phyloP scores from a whole-genome alignment of 2,797 vertebrate species.

The Hapalemur alaotrensis region DNA sequence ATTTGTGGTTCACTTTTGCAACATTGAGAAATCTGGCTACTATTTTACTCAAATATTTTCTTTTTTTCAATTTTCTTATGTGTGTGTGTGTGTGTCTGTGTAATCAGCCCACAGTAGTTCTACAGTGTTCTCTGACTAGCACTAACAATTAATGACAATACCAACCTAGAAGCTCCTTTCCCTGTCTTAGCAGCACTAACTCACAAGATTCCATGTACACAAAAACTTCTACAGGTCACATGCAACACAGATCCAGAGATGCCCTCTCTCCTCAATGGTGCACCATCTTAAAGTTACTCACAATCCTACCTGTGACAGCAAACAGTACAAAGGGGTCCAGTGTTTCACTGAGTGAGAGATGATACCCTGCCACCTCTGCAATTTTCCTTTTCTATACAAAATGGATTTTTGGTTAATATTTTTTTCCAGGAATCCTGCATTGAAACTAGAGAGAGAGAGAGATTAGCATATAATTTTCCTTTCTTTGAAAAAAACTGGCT shows the following conservation, averaged over 20 bases:
- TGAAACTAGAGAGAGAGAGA: neutral
- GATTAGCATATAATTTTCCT: neutral
- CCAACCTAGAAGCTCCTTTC: neutral
- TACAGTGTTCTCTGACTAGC: neutral
- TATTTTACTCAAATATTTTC: neutral
- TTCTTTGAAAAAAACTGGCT: neutral
- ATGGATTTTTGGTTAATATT: neutral
- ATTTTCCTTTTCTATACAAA: neutral
- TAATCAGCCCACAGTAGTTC: neutral
- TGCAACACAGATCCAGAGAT: neutral
- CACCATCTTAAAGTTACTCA: neutral
- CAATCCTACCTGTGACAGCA: neutral
- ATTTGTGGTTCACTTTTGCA: neutral
- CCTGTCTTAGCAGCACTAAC: neutral
- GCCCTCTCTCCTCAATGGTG: neutral
- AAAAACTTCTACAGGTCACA: neutral
- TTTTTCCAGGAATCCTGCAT: neutral
- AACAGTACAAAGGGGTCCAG: neutral
- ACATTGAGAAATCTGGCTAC: neutral
- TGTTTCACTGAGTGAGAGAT: neutral
- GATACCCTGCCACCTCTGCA: no score
- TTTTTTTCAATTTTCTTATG: neutral
- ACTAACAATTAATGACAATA: neutral
- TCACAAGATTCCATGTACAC: neutral
- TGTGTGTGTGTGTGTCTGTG: no score